Percentiles rank a stretch among this genome's conserved stretches.
phyloP scores from a whole-genome alignment of 2,888 invertebrate species.

The Thymelicus acteon region DNA sequence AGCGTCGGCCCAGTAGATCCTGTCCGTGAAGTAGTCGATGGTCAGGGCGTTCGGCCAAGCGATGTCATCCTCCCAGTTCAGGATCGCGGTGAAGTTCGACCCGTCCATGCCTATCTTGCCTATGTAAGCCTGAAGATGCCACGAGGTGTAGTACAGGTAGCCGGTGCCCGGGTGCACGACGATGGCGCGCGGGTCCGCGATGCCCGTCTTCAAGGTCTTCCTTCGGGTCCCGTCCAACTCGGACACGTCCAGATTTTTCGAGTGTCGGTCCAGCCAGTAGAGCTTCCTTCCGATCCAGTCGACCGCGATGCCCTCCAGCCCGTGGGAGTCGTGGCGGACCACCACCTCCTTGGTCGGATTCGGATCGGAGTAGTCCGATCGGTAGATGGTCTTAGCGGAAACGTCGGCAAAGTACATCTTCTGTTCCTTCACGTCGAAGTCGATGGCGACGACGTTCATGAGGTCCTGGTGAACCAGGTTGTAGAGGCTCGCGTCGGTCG shows the following conservation, averaged over 20 bases:
- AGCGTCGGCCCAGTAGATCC: slow-evolving; percentile 99
- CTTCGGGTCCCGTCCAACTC: slow-evolving; percentile 96
- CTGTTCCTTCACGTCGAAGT: slow-evolving; percentile 94
- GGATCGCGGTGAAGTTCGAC: slow-evolving; percentile 93
- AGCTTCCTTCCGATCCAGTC: slow-evolving; percentile 98
- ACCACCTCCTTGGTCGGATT: slow-evolving; percentile 91
- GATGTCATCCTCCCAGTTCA: slow-evolving; percentile 96
- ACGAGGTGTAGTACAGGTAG: slow-evolving; percentile 97
- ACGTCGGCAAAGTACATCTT: slow-evolving; percentile 98
- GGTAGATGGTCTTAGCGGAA: slow-evolving; percentile 96
- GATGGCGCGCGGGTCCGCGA: slow-evolving; percentile 97
- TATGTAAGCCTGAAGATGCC: slow-evolving; percentile 98
- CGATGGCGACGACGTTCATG: slow-evolving; percentile 98
- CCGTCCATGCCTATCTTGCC: slow-evolving; percentile 99
- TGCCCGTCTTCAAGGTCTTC: slow-evolving; percentile 94
- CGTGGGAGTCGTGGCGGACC: slow-evolving; percentile 96
- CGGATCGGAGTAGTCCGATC: slow-evolving; percentile 86
- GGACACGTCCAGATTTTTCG: slow-evolving; percentile 97
- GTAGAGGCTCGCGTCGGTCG: slow-evolving; percentile 93
- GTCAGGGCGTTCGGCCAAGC: slow-evolving; percentile 99
- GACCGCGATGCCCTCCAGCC: slow-evolving; percentile 98
- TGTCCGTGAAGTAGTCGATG: slow-evolving; percentile 97
- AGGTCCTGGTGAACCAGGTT: slow-evolving; percentile 96
- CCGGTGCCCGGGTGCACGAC: slow-evolving; percentile 98
- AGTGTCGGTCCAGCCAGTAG: slow-evolving; percentile 98